phyloP scores from a whole-genome alignment of 2,888 invertebrate genomes.

The Pycnomerus fuliginosus region DNA sequence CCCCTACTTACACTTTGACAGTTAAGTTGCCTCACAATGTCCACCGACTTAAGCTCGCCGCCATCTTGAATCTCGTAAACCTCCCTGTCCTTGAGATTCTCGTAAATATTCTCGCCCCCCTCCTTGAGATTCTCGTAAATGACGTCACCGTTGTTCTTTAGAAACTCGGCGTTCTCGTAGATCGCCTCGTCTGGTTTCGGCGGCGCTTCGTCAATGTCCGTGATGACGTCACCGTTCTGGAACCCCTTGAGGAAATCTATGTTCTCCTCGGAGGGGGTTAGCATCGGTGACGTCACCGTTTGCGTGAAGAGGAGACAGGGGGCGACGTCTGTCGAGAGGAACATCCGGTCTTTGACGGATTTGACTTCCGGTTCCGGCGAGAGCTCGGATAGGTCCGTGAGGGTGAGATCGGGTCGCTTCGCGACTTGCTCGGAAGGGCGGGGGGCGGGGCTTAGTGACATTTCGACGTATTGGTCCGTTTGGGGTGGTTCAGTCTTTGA shows the following conservation, averaged over 20 bases:
- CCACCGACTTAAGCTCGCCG: constrained; percentile 40
- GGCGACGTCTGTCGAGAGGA: constrained; percentile 48
- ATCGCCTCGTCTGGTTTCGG: constrained; percentile 26
- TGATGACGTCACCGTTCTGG: constrained; percentile 22
- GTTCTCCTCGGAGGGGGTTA: constrained; percentile 52
- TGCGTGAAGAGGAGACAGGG: constrained; percentile 51
- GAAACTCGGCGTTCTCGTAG: constrained; percentile 37
- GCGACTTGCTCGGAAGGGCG: constrained; percentile 23
- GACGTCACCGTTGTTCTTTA: constrained; percentile 17
- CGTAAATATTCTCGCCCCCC: constrained; percentile 31
- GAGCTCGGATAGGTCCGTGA: constrained; percentile 29
- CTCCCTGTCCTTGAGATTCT: constrained; percentile 28
- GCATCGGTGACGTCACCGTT: constrained; percentile 53
- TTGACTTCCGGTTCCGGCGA: constrained; percentile 11
- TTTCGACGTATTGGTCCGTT: constrained; percentile 38
- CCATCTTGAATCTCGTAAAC: constrained; percentile 27
- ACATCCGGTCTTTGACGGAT: constrained; percentile 49
- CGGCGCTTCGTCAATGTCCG: constrained; percentile 2
- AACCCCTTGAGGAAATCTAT: constrained; percentile 53
- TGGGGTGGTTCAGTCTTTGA: constrained; percentile 34
- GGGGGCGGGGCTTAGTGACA: constrained; percentile 12
- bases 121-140: constrained; percentile 25
- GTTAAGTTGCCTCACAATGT: constrained; percentile 48
- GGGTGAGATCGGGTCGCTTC: constrained; percentile 12
- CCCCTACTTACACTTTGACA: no score